phyloP scores from a whole-genome alignment of 2,113 vertebrate genomes.

The Tympanuchus pallidicinctus region DNA sequence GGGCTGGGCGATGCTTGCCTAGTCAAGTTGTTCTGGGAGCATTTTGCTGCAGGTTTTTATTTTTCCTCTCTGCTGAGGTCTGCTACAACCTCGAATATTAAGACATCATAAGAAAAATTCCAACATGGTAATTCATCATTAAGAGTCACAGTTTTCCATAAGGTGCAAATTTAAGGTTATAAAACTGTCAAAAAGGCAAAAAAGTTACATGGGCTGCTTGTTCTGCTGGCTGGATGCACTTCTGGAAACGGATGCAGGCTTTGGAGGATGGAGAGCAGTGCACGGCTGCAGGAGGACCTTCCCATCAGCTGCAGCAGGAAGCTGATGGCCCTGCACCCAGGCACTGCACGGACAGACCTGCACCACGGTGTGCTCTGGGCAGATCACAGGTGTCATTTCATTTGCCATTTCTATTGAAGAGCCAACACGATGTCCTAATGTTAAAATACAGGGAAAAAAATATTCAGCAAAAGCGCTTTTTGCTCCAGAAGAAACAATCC shows the following conservation, averaged over 20 bases:
- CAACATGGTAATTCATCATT: conserved; percentile 37
- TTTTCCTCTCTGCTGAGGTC: conserved; percentile 43
- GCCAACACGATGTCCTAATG: not conserved
- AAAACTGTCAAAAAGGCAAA: conserved; percentile 53
- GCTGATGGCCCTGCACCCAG: not conserved
- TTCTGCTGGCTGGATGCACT: not conserved
- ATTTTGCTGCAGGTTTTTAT: conserved; percentile 43
- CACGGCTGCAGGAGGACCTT: not conserved
- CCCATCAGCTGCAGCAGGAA: not conserved
- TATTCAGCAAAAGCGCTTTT: not conserved
- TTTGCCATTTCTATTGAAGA: not conserved
- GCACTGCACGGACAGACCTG: rapidly evolving
- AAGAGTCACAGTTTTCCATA: conserved; percentile 41
- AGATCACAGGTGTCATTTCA: not conserved
- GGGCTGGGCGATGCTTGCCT: not conserved
- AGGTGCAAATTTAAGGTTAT: conserved; percentile 68
- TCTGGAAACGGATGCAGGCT: not conserved
- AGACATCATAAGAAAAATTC: conserved; percentile 67
- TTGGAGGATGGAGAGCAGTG: not conserved
- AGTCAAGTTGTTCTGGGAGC: not conserved
- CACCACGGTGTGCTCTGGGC: not conserved
- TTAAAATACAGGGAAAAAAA: not conserved
- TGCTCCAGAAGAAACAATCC: not conserved
- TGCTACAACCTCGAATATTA: conserved; percentile 18
- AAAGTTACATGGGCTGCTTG: not conserved